Conservation (phyloP, 2,113 vertebrate species). For the Zapus hudsonius region DNA sequence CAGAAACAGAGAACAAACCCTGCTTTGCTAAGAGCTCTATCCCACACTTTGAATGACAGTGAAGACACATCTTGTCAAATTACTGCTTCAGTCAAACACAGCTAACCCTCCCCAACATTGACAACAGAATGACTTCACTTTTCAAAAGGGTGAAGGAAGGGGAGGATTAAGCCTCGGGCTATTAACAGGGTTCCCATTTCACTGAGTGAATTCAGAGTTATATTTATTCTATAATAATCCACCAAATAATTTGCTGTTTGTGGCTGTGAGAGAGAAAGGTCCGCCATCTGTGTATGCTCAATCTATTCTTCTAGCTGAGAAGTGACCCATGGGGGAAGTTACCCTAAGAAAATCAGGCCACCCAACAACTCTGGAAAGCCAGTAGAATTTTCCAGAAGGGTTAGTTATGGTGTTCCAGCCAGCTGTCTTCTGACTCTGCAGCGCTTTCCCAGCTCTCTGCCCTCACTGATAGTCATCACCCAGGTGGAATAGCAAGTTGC, state of each 20-base stretch:
- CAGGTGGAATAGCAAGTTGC: neutral
- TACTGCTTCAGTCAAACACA: constrained; percentile 71
- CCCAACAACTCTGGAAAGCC: neutral
- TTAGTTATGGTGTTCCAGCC: accelerated
- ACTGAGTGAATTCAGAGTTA: neutral
- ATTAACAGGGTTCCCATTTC: constrained; percentile 53
- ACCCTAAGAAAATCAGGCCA: neutral
- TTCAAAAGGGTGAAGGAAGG: constrained; percentile 26
- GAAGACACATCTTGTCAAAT: constrained; percentile 79
- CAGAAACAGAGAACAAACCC: constrained; percentile 30
- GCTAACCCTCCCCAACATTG: constrained; percentile 38
- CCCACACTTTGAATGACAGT: constrained; percentile 76
- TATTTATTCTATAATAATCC: neutral
- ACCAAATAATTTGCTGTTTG: neutral
- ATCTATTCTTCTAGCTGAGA: neutral
- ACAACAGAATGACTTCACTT: constrained; percentile 67
- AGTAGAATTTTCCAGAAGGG: neutral
- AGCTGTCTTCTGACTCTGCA: neutral
- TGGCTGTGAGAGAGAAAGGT: neutral
- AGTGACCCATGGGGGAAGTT: neutral
- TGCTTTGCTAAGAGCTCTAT: neutral
- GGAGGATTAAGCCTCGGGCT: constrained; percentile 33
- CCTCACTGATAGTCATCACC: accelerated
- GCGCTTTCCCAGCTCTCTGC: neutral
- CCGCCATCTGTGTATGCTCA: neutral